Evolutionary conservation across 2,888 invertebrate genomes (phyloP).

Genomic region (Heliconius charithonia): DNA sequence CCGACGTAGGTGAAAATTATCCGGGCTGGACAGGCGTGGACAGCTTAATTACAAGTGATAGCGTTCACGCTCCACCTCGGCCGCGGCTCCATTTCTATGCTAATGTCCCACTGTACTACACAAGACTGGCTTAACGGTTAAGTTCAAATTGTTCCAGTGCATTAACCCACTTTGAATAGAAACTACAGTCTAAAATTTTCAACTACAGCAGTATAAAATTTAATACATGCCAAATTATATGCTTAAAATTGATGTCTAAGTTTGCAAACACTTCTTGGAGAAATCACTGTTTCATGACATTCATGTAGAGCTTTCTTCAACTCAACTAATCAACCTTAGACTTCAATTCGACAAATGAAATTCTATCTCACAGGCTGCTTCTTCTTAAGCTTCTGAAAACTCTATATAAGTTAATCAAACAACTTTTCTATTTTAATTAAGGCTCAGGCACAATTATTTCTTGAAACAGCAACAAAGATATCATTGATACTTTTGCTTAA

Average conservation of each 20-base stretch:
- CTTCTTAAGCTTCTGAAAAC: too few species aligned
- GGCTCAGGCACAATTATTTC: too few species aligned
- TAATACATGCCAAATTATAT: neutral
- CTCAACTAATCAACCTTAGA: neutral
- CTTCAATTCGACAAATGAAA: neutral
- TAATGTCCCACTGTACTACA: conserved; percentile 44
- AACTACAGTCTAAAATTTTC: conserved; percentile 34
- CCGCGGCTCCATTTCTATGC: conserved; percentile 50
- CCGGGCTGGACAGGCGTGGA: conserved; percentile 44
- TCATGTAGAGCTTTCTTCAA: too few species aligned
- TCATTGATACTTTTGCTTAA: too few species aligned
- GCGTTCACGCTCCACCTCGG: conserved; percentile 43
- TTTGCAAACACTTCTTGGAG: neutral
- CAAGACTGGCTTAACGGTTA: conserved; percentile 43
- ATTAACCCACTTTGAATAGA: conserved; percentile 36
- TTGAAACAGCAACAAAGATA: too few species aligned
- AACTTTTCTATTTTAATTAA: too few species aligned
- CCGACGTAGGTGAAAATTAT: conserved; percentile 37
- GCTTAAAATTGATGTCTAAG: neutral
- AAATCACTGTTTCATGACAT: neutral
- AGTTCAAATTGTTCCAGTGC: conserved; percentile 41
- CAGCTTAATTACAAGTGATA: conserved; percentile 51
- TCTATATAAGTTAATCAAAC: too few species aligned
- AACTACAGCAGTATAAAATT: conserved; percentile 34
- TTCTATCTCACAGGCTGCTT: too few species aligned